phyloP scores from a whole-genome alignment of 2,797 vertebrate species.

The Ceryle rudis region DNA sequence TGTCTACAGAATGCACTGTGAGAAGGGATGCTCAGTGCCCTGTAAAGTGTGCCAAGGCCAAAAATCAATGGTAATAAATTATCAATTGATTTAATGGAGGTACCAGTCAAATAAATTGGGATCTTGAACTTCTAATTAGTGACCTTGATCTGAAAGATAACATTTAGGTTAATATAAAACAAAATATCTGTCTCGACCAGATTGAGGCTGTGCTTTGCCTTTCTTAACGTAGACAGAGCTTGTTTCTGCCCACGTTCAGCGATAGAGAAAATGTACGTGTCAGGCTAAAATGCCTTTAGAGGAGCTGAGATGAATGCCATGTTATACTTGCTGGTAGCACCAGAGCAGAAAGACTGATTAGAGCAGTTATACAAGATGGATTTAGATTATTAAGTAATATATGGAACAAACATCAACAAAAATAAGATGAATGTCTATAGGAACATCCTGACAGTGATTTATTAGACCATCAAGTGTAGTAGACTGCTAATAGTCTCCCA shows the following conservation, averaged over 20 bases:
- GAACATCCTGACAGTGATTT: background rate
- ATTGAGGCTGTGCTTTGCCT: background rate
- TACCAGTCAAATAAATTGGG: background rate
- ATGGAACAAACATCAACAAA: background rate
- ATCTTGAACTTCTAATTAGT: conserved; percentile 20
- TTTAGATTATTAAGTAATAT: background rate
- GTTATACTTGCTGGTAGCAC: background rate
- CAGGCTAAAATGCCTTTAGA: background rate
- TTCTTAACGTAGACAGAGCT: background rate
- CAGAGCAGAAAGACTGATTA: background rate
- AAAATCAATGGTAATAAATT: conserved; percentile 21
- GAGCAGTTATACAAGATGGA: background rate
- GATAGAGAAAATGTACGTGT: background rate
- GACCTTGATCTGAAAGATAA: background rate
- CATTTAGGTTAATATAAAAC: background rate
- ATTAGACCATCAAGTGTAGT: background rate
- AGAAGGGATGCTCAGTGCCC: background rate
- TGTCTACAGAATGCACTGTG: background rate
- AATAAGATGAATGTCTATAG: background rate
- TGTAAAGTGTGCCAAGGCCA: background rate
- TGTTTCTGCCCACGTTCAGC: rapidly evolving
- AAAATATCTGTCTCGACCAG: background rate
- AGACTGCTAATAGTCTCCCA: background rate
- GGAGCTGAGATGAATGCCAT: background rate
- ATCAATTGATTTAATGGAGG: background rate